Percentiles rank a stretch among this genome's conserved stretches.
These are phyloP conservation scores for Scaptomyza flava DNA, from an alignment of 2,888 invertebrate species.

Conservation along the genomic window DNA sequence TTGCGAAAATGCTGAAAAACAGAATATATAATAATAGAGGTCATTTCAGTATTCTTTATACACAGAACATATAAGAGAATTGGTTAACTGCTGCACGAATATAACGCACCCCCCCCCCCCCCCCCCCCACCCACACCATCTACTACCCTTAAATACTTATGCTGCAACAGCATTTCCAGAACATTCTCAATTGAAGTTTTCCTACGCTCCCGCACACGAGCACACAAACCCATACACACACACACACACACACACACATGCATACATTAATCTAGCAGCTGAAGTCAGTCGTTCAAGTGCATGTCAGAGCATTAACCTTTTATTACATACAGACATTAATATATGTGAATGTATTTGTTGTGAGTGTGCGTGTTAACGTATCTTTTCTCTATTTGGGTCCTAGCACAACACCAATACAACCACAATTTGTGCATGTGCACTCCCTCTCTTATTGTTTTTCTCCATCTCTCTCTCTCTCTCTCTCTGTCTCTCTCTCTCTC, in stretches of 20 bases:
- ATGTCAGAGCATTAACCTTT: constrained; percentile 81
- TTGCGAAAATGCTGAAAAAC: constrained; percentile 3
- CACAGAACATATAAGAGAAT: background rate
- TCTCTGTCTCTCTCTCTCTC: background rate
- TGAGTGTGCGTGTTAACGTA: constrained; percentile 7
- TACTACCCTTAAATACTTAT: constrained; percentile 2
- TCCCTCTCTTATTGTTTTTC: constrained; percentile 2
- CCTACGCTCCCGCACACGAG: constrained; percentile 10
- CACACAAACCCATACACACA: background rate
- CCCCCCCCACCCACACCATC: no score
- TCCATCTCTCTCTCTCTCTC: background rate
- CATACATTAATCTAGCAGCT: constrained; percentile 28
- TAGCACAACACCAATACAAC: constrained; percentile 69
- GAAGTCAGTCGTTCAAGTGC: constrained; percentile 83
- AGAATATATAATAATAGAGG: background rate
- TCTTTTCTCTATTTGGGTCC: constrained; percentile 62
- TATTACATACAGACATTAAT: constrained; percentile 13
- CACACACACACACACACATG: background rate
- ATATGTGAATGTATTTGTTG: background rate
- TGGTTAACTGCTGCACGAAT: background rate
- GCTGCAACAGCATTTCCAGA: constrained; percentile 29
- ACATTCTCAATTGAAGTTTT: constrained; percentile 20
- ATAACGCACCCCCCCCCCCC: background rate
- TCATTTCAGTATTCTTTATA: background rate
- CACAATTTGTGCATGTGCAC: constrained; percentile 4